A percentile compares a stretch with the other conserved stretches of the same genome.
phyloP scores from a whole-genome alignment of 2,113 vertebrate species.

The Atherinomorus stipes region DNA sequence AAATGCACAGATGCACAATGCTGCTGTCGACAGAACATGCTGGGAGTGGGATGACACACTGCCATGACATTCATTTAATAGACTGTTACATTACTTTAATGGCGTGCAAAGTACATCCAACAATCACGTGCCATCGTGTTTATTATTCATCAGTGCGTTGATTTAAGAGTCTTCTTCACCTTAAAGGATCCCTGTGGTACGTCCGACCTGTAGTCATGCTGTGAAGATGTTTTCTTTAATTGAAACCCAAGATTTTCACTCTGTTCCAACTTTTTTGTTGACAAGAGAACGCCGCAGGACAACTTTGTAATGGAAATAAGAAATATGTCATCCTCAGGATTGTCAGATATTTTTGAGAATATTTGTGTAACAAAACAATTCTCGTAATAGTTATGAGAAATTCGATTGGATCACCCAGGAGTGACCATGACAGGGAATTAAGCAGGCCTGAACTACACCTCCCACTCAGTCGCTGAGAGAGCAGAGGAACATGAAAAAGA shows the following conservation, averaged over 20 bases:
- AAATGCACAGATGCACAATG: constrained; percentile 21
- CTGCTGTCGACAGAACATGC: constrained; percentile 11
- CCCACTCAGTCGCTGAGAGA: not conserved
- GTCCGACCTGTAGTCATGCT: not conserved
- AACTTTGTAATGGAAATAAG: not conserved
- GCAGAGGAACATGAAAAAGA: not conserved
- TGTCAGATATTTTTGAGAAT: not conserved
- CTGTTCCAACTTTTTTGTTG: too few relatives aligned
- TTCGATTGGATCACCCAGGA: too few relatives aligned
- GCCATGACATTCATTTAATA: not conserved
- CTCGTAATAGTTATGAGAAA: not conserved
- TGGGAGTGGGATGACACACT: not conserved
- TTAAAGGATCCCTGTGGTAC: too few relatives aligned
- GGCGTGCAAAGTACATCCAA: not conserved
- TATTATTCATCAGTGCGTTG: not conserved
- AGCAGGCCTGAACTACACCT: not conserved
- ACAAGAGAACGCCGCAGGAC: not conserved
- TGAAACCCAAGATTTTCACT: not conserved
- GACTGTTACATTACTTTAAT: not conserved
- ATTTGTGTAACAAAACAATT: not conserved
- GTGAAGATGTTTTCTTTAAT: not conserved
- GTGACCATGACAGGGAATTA: too few relatives aligned
- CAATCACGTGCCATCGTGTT: too few relatives aligned
- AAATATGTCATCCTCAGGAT: not conserved
- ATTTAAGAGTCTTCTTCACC: not conserved